A percentile compares a stretch with the other conserved stretches of the same genome.
Conservation (phyloP, 2,888 invertebrate species). For the Nyleta sp. region DNA sequence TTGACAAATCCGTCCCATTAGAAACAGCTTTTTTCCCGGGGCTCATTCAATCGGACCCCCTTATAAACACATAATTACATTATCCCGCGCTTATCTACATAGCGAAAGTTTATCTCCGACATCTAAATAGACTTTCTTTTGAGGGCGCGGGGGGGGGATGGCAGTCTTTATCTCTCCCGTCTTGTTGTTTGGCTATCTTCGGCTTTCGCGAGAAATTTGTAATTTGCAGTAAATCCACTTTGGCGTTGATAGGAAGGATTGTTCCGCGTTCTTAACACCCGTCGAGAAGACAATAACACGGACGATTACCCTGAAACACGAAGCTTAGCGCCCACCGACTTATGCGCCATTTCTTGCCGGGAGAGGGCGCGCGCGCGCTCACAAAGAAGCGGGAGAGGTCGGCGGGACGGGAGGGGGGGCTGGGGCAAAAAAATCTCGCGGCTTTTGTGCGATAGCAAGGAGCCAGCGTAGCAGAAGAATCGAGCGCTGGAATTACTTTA, state of each 20-base stretch:
- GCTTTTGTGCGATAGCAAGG: slow-evolving; percentile 33
- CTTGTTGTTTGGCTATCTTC: slow-evolving; percentile 62
- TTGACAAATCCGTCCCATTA: slow-evolving; percentile 17
- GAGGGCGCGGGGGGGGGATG: too few relatives aligned
- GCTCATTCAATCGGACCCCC: slow-evolving; percentile 24
- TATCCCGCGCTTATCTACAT: slow-evolving; percentile 48
- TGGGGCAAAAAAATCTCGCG: slow-evolving; percentile 26
- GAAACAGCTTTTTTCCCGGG: neutral
- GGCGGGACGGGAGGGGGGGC: neutral
- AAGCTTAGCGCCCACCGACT: slow-evolving; percentile 68
- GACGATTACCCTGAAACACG: slow-evolving; percentile 71
- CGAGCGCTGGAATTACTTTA: slow-evolving; percentile 44
- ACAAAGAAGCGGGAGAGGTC: neutral
- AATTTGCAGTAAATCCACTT: slow-evolving; percentile 73
- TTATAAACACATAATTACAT: slow-evolving; percentile 52
- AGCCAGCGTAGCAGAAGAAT: slow-evolving; percentile 37
- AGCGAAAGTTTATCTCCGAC: slow-evolving; percentile 53
- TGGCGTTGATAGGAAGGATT: slow-evolving; percentile 70
- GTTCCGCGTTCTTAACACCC: slow-evolving; percentile 71
- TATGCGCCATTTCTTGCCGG: slow-evolving; percentile 62
- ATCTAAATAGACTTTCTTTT: slow-evolving; percentile 65
- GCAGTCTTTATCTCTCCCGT: slow-evolving; percentile 62
- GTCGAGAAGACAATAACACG: slow-evolving; percentile 73
- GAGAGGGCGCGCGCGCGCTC: neutral
- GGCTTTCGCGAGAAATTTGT: slow-evolving; percentile 69